phyloP scores from a whole-genome alignment of 2,113 vertebrate genomes.

The Misgurnus mizolepis region DNA sequence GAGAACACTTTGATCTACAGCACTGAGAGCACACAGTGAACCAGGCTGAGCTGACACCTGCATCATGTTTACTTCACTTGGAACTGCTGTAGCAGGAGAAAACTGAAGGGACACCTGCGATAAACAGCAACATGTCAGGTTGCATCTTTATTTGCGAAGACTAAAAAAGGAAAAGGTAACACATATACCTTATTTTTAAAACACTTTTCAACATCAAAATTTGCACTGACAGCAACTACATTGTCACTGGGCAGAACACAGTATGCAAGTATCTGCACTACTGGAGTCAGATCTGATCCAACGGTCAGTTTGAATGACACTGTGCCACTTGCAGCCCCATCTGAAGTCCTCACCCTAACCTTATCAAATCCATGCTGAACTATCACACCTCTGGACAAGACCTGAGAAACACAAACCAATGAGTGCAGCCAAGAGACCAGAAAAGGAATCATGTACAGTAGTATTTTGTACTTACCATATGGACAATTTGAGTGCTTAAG shows the following conservation, averaged over 20 bases:
- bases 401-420: conserved; percentile 60
- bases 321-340: conserved; percentile 63
- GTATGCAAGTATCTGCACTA: conserved; percentile 72
- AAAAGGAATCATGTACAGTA: too few species aligned
- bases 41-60: too few species aligned
- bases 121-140: background rate
- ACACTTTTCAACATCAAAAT: conserved; percentile 75
- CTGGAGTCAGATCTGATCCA: conserved; percentile 68
- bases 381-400: conserved; percentile 75
- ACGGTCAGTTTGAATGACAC: conserved; percentile 71
- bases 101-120: too few species aligned
- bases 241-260: conserved; percentile 73
- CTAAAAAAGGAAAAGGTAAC: too few species aligned
- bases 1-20: too few species aligned
- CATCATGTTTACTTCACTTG: too few species aligned
- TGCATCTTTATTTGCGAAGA: background rate
- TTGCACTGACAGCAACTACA: conserved; percentile 75
- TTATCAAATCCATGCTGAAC: conserved; percentile 61
- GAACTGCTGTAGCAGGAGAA: too few species aligned
- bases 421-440: conserved; percentile 31
- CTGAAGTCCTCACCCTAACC: conserved; percentile 57
- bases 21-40: too few species aligned
- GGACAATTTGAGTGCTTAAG: conserved; percentile 56
- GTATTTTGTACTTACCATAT: conserved; percentile 60
- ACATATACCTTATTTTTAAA: conserved; percentile 80